Evolutionary conservation across 1,140 invertebrate species (phyloP), one percentile per base, ranked within the genome.

Genomic region (Drosophila guanche): DNA sequence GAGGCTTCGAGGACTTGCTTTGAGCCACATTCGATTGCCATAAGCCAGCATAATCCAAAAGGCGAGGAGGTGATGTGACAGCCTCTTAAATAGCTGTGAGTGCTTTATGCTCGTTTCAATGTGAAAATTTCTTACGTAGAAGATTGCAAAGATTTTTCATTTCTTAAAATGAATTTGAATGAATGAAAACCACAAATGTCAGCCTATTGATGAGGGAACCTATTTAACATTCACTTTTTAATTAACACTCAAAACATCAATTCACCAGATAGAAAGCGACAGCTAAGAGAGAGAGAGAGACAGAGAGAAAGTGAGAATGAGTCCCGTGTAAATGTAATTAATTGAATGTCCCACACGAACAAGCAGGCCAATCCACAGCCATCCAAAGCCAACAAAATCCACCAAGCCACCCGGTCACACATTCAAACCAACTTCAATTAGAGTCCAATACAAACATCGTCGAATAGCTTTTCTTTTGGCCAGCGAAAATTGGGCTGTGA

Each of bases 141-240:
- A 5, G 23, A 23, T 25, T 22, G 45, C 14, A n/a, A 25, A 52
- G 33, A 29, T 51, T 16, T 14, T 33, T 37, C 12, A n/a, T 23
- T 20, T 37, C 40, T 55, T 55, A 25, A 55, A 55, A 43, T 23
- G 53, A 43, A 14, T 55, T 43, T 43, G 53, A 40, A 33, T 10
- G 33, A 51, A 68, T 57, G 51, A 47, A 79, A 47, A 12, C 51
- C 68, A 47, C 68, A 60, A 79, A 62, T 63, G 61, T 54, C 67
- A 66, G 25, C 22, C 25, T n/a, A 40, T 52, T 45, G 45, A 27
- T 14, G 57, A 29, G 37, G 20, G 63, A 73, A 61, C 63, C 68
- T 48, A 68, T 85, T 85, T 62, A 69, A 70, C 63, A 76, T 85
- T 60, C 53, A 72, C 60, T 85, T 79, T 79, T 79, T 79, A 85